Evolutionary conservation across 2,888 invertebrate species (phyloP).

Genomic region (Xanthorhoe spadicearia): DNA sequence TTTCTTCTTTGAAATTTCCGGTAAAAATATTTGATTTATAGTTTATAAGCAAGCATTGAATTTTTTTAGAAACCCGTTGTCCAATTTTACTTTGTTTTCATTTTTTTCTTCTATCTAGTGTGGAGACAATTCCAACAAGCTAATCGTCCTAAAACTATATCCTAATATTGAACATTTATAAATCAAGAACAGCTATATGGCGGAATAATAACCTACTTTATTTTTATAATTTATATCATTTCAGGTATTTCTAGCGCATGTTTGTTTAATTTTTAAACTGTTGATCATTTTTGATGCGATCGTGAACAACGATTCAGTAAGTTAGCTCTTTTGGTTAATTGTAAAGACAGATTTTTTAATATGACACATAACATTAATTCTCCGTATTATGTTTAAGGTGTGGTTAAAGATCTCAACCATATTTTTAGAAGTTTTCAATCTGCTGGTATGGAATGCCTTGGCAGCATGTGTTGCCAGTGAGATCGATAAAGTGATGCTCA

Average conservation of each 20-base stretch:
- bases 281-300: background rate
- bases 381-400: background rate
- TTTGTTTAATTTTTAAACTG: background rate
- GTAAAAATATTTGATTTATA: background rate
- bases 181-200: too few relatives aligned
- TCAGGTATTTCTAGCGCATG: background rate
- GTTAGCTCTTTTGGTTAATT: background rate
- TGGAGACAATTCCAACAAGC: too few relatives aligned
- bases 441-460: background rate
- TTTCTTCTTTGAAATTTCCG: background rate
- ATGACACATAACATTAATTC: too few relatives aligned
- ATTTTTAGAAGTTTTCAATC: background rate
- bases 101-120: too few relatives aligned
- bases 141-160: too few relatives aligned
- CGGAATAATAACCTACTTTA: too few relatives aligned
- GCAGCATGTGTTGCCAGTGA: background rate
- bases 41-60: too few relatives aligned
- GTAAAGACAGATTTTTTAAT: too few relatives aligned
- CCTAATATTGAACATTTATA: too few relatives aligned
- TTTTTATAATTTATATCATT: background rate
- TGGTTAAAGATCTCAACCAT: background rate
- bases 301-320: background rate
- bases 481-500: background rate
- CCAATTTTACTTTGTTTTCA: too few relatives aligned
- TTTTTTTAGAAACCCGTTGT: too few relatives aligned